Conservation (phyloP, 2,888 invertebrate genomes). For the Lasioglossum villosulum region DNA sequence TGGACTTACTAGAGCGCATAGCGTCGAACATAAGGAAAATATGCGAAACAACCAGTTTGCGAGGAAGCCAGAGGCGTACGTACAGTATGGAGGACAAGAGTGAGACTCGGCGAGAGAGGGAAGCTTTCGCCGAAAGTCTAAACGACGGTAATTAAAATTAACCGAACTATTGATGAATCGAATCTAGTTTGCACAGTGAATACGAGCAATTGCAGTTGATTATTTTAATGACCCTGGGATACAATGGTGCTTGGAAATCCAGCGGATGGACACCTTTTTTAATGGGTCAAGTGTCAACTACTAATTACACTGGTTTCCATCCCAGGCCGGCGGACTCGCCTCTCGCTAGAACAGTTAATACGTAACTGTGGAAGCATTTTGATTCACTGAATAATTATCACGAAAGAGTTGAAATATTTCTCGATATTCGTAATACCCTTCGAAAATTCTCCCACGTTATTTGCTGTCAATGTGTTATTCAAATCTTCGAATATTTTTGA, state of each 20-base stretch:
- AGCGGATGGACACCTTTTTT: slow-evolving; percentile 56
- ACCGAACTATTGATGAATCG: slow-evolving; percentile 24
- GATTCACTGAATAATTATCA: background rate
- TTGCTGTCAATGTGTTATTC: background rate
- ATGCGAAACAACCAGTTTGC: background rate
- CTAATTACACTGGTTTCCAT: slow-evolving; percentile 72
- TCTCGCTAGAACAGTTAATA: slow-evolving; percentile 6
- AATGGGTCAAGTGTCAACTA: slow-evolving; percentile 77
- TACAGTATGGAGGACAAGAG: background rate
- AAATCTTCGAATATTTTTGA: background rate
- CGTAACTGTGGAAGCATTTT: background rate
- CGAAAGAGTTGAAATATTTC: background rate
- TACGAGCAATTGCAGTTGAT: slow-evolving; percentile 42
- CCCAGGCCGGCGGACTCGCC: background rate
- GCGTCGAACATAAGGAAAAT: background rate
- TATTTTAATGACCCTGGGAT: slow-evolving; percentile 41
- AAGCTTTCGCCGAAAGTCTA: background rate
- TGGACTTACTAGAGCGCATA: background rate
- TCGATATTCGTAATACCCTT: background rate
- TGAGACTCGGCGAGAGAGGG: background rate
- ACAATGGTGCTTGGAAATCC: slow-evolving; percentile 39
- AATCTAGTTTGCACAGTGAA: slow-evolving; percentile 24
- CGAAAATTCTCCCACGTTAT: background rate
- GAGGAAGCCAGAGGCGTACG: background rate
- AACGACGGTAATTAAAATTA: slow-evolving; percentile 34